These are phyloP conservation scores for Calonectris borealis DNA, from an alignment of 2,113 vertebrate genomes.

Conservation along the genomic window DNA sequence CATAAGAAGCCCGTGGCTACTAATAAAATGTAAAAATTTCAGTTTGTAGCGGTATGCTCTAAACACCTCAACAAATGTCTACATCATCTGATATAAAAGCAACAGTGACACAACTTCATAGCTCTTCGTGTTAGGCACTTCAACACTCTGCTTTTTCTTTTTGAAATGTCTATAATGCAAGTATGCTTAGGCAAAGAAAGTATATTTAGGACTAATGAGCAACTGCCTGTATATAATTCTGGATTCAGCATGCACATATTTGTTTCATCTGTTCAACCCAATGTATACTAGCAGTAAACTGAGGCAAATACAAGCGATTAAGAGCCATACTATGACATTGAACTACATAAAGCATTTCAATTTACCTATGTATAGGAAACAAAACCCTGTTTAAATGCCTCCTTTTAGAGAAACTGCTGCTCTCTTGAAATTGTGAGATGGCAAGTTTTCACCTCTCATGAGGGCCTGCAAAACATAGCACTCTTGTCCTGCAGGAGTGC, in stretches of 20 bases:
- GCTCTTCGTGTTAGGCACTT: background rate
- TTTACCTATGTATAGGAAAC: background rate
- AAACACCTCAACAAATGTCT: background rate
- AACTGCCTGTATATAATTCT: slow-evolving; percentile 24
- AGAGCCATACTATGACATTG: background rate
- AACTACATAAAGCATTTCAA: slow-evolving; percentile 23
- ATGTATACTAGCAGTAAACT: background rate
- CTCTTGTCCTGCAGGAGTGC: slow-evolving; percentile 51
- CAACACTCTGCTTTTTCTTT: background rate
- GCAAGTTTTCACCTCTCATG: background rate
- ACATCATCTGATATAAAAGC: background rate
- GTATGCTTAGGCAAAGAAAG: background rate
- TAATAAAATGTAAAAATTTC: background rate
- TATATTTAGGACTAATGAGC: slow-evolving; percentile 26
- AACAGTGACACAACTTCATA: background rate
- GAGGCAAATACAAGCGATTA: slow-evolving; percentile 23
- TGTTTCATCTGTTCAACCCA: slow-evolving; percentile 31
- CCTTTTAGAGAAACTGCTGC: background rate
- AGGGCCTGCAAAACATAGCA: background rate
- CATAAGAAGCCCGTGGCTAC: background rate
- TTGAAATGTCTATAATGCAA: slow-evolving; percentile 13
- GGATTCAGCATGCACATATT: slow-evolving; percentile 25
- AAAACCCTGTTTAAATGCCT: slow-evolving; percentile 1
- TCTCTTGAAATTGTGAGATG: background rate
- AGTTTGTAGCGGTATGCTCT: background rate